A percentile compares a stretch with the other conserved stretches of the same genome.
Evolutionary conservation across 2,113 vertebrate species (phyloP).

Genomic region (Halichoeres trimaculatus): DNA sequence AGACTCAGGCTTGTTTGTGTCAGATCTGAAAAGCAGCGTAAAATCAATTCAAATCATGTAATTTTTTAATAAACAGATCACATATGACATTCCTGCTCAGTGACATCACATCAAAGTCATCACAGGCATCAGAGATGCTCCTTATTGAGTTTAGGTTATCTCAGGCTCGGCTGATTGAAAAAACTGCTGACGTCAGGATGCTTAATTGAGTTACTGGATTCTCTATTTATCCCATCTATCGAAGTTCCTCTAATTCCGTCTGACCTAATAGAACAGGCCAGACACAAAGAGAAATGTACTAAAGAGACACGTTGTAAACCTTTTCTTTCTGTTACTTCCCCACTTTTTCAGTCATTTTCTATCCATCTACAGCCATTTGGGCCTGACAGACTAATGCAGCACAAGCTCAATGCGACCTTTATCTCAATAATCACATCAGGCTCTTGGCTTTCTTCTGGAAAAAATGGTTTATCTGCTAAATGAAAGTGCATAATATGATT

Average conservation of each 20-base stretch:
- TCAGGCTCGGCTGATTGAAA: not conserved
- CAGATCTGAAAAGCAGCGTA: slow-evolving; percentile 16
- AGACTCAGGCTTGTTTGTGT: not conserved
- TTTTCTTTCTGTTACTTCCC: slow-evolving; percentile 1
- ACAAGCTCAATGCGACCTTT: slow-evolving; percentile 18
- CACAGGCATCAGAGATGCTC: slow-evolving; percentile 24
- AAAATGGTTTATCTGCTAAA: not conserved
- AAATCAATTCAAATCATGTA: not conserved
- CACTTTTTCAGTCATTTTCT: slow-evolving; percentile 29
- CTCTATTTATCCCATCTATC: slow-evolving; percentile 10
- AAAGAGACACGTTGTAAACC: not conserved
- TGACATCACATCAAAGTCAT: slow-evolving; percentile 33
- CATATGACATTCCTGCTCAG: not conserved
- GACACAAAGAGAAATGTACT: slow-evolving; percentile 2
- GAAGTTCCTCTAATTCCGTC: slow-evolving; percentile 1
- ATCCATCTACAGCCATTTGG: not conserved
- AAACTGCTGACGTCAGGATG: slow-evolving; percentile 28
- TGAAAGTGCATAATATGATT: slow-evolving; percentile 9
- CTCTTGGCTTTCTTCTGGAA: not conserved
- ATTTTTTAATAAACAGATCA: slow-evolving; percentile 22
- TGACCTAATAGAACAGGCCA: not conserved
- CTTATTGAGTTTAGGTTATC: slow-evolving; percentile 35
- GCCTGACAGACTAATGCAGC: slow-evolving; percentile 5
- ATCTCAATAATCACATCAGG: slow-evolving; percentile 18
- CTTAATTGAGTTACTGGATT: slow-evolving; percentile 43